Conservation (phyloP, 2,113 vertebrate genomes). For the Odocoileus virginianus region DNA sequence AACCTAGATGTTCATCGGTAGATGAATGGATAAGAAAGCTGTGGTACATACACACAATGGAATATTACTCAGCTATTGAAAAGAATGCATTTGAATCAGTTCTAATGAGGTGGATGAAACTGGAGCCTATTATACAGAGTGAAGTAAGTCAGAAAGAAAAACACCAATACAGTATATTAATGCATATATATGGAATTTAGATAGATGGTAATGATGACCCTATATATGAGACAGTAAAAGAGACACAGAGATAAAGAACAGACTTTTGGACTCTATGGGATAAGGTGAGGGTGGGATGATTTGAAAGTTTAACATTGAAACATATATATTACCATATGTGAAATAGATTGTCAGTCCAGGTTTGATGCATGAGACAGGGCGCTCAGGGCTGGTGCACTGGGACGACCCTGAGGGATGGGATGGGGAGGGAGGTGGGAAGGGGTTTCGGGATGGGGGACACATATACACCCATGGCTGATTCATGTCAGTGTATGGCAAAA, state of each 20-base stretch:
- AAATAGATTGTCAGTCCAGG: fast-evolving
- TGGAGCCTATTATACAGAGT: not conserved
- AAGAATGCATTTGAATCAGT: not conserved
- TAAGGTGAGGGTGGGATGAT: not conserved
- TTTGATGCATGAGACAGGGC: not conserved
- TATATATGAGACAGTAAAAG: not conserved
- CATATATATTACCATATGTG: not conserved
- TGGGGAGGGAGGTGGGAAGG: not conserved
- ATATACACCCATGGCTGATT: too few relatives aligned
- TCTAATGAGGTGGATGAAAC: not conserved
- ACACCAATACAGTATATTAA: not conserved
- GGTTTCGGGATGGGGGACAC: not conserved
- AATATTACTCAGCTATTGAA: not conserved
- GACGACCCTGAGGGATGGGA: not conserved
- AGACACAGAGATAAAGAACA: not conserved
- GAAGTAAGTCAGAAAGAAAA: not conserved
- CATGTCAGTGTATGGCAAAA: too few relatives aligned
- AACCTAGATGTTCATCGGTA: not conserved
- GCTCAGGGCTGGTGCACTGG: not conserved
- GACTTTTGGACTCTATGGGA: not conserved
- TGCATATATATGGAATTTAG: not conserved
- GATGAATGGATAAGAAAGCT: not conserved
- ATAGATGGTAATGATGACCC: not conserved
- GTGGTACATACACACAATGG: not conserved
- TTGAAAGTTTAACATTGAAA: not conserved